phyloP scores from a whole-genome alignment of 2,888 invertebrate genomes.

The Sphaeridia pumilis region DNA sequence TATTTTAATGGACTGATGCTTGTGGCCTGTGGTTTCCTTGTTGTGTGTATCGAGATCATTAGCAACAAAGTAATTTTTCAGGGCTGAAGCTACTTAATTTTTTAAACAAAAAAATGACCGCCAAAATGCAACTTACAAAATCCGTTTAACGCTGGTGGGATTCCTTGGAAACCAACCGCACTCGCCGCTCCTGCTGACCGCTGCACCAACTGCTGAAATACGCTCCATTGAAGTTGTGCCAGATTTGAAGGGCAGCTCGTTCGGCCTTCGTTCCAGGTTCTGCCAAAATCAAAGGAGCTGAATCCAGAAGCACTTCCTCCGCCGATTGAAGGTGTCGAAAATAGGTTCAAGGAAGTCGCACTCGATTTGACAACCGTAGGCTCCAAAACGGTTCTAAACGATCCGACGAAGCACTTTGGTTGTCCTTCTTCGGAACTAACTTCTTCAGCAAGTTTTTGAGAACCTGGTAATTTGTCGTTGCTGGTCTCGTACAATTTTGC shows the following conservation, averaged over 20 bases:
- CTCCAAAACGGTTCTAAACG: background rate
- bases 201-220: conserved; percentile 26
- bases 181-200: too few species aligned
- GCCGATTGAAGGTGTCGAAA: too few species aligned
- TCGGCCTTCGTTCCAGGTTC: too few species aligned
- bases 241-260: too few species aligned
- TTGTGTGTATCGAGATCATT: background rate
- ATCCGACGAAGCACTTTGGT: background rate
- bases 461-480: too few species aligned
- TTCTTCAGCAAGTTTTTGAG: too few species aligned
- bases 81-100: background rate
- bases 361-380: background rate
- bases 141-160: conserved; percentile 28
- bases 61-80: background rate
- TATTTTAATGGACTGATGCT: background rate
- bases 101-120: background rate
- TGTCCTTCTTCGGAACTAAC: conserved; percentile 6
- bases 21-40: background rate
- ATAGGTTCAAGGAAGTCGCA: too few species aligned
- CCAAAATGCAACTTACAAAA: conserved; percentile 22
- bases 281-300: too few species aligned
- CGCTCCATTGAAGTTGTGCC: conserved; percentile 29
- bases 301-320: background rate
- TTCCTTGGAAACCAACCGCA: background rate
- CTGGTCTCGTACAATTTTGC: conserved; percentile 39